These are phyloP conservation scores for Thymelicus acteon DNA, from an alignment of 2,888 invertebrate genomes.

Conservation along the genomic window DNA sequence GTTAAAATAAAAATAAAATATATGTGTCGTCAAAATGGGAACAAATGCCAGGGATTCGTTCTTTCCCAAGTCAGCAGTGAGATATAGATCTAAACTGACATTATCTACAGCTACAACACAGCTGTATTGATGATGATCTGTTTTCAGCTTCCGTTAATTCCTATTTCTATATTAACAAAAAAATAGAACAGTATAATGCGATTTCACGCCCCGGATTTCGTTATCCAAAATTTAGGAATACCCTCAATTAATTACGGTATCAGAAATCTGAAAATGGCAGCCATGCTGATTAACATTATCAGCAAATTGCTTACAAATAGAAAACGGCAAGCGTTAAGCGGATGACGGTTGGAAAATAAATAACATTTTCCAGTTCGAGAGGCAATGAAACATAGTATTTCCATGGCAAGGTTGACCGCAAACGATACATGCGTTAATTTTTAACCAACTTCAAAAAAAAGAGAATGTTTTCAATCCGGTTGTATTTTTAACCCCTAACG, in stretches of 20 bases:
- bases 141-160: too few relatives aligned
- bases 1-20: too few relatives aligned
- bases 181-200: not conserved
- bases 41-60: too few relatives aligned
- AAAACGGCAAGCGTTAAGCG: conserved; percentile 30
- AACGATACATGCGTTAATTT: not conserved
- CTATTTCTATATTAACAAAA: not conserved
- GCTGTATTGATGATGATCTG: too few relatives aligned
- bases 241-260: conserved; percentile 10
- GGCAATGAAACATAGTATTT: conserved; percentile 32
- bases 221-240: conserved; percentile 1
- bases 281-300: conserved; percentile 26
- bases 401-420: conserved; percentile 5
- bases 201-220: not conserved
- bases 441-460: too few relatives aligned
- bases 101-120: too few relatives aligned
- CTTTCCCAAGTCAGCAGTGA: too few relatives aligned
- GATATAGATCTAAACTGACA: too few relatives aligned
- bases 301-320: conserved; percentile 30
- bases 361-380: conserved; percentile 34
- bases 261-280: conserved; percentile 18
- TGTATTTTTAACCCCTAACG: too few relatives aligned
- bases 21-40: too few relatives aligned
- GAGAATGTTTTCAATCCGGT: too few relatives aligned
- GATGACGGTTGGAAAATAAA: conserved; percentile 35